Base-by-base conservation (phyloP, 2,797 vertebrate species). In the Arrhamphus sclerolepis region DNA sequence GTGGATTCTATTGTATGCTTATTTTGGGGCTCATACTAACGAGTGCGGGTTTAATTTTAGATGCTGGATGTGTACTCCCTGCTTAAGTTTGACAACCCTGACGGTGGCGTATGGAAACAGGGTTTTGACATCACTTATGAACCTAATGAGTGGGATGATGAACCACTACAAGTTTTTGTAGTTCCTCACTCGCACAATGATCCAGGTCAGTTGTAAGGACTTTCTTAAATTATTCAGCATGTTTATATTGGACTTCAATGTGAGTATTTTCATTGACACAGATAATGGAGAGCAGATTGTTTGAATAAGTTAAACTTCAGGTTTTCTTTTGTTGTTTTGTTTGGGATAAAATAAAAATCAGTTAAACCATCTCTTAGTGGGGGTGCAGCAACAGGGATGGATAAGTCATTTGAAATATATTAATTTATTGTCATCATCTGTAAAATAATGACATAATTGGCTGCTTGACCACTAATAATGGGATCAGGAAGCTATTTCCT, bases 181-280 rank as follows among this genome's bases (percentile, higher is more conserved):
- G 94, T 99, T 26, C 98, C 98, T 0, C 98, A 99, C 70, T 99
- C 97, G 1, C 98, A 99, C 92, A 99, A 99, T 0, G 98, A 99
- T 82, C 98, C 98, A 38, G 98, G 92, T 94, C 89, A 72, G 72
- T 20, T 47, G 28, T 9, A 3, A 48, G 17, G 7, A 7, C 3
- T 17, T 40, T 34, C 20, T 43, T 43, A 6, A 50, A 17, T n/a
- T 18, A 28, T 46, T 48, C 6, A 44, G 21, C 7, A 24, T 31
- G 2, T 41, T 17, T 39, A 2, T 14, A 38, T 38, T 13, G 2
- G 0, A 1, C 6, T 67, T 46, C 53, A 38, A 63, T 66, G 10
- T 41, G 31, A 60, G 4, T 5, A 2, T n/a, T 38, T 41, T 18
- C 43, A 6, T 8, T 52, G 20, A 42, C 2, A 6, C 26, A 56